Base-by-base conservation (phyloP, 2,113 vertebrate genomes). In the Carassius gibelio region DNA sequence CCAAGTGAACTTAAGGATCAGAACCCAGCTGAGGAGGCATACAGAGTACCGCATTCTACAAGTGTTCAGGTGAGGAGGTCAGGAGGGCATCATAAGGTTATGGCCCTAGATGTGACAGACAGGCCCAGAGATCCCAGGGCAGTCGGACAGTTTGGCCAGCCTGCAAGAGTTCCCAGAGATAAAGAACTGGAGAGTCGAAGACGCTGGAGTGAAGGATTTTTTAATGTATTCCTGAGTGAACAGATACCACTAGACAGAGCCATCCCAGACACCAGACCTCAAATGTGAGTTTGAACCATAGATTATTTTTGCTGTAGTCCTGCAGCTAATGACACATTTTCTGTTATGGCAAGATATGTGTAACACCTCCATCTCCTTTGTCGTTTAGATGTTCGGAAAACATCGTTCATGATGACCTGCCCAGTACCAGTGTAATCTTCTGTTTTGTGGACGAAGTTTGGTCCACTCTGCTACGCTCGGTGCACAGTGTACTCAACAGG, bases 381-480 rank as follows among this genome's bases (percentile, higher is more conserved):
- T 77, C 30, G 88, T 85, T 8, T 86, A 99, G 98, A 88, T 99
- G 98, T 93, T 90, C 93, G 0, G 89, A 96, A 78, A 94, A 93
- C 75, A 36, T 91, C 30, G 95, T 99, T 57, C 97, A 97, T 1
- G 57, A 98, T 0, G 91, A 96, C 84, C 93, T 99, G 26, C 98
- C 98, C 0, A 95, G 91, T 85, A 98, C 97, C 89, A 97, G 92
- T 3, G 90, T 99, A 91, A 98, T 99, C 90, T 97, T 99, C 94
- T 99, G 98, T 88, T 99, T 99, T 0, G 96, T 99, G 90, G 98
- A 99, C 8, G 98, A 99, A 81, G 98, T 99, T 64, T 99, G 98
- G 98, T 99, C 97, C n/a, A 94, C 98, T 0, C 96, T 99, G 0
- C 93, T 99, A 3, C 95, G 98, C 88, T 98, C 98, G 0, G 96